A percentile compares a stretch with the other conserved stretches of the same genome.
Evolutionary conservation across 2,797 vertebrate genomes (phyloP).

Genomic region (Microctenopoma steveboyesi): DNA sequence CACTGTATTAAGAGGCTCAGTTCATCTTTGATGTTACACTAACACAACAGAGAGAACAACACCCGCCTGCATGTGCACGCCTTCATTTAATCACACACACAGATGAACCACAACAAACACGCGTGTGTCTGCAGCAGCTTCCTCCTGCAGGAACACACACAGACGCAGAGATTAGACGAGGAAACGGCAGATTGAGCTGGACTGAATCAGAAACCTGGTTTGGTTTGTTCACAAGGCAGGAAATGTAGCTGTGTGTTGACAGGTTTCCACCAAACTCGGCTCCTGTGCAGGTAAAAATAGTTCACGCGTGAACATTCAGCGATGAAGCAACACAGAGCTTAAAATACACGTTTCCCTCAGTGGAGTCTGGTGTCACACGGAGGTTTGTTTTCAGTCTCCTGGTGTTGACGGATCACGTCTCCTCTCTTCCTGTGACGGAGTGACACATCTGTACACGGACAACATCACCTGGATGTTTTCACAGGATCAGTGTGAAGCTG

Average conservation of each 20-base stretch:
- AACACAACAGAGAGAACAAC: constrained; percentile 4
- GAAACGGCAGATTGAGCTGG: neutral
- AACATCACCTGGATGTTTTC: neutral
- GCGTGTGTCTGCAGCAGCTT: neutral
- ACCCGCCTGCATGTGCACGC: neutral
- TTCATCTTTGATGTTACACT: constrained; percentile 13
- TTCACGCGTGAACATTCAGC: too few species aligned
- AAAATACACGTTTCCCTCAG: neutral
- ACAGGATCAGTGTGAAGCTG: neutral
- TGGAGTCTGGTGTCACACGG: neutral
- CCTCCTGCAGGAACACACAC: constrained; percentile 23
- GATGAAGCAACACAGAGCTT: too few species aligned
- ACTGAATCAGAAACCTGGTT: too few species aligned
- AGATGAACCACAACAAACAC: constrained; percentile 8
- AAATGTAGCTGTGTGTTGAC: too few species aligned
- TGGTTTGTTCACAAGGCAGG: too few species aligned
- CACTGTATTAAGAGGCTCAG: neutral
- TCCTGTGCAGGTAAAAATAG: too few species aligned
- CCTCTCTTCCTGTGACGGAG: neutral
- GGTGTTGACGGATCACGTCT: constrained; percentile 9
- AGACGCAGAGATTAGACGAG: constrained; percentile 24
- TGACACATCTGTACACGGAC: neutral
- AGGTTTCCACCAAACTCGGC: too few species aligned
- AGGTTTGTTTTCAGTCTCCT: neutral
- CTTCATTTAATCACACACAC: neutral